Evolutionary conservation across 1,140 invertebrate species (phyloP).

Genomic region (Solenopsis invicta): DNA sequence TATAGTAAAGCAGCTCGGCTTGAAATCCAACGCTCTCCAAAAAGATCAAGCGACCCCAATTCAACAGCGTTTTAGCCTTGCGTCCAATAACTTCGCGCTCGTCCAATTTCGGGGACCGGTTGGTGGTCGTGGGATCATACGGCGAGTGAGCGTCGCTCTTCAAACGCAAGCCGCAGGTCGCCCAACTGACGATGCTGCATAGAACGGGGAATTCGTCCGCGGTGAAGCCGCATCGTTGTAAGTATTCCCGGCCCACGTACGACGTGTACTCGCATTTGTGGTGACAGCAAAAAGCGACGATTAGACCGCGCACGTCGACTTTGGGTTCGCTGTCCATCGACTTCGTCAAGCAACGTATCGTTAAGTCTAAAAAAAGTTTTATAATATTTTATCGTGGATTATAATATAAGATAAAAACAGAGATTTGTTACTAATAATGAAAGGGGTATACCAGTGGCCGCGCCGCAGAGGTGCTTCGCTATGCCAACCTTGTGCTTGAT

Average conservation of each 20-base stretch:
- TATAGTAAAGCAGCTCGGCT: conserved; percentile 89
- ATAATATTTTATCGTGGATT: neutral
- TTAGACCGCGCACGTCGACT: conserved; percentile 87
- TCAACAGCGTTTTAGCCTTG: conserved; percentile 92
- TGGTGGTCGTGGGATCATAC: neutral
- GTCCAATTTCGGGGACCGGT: conserved; percentile 67
- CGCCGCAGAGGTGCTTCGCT: conserved; percentile 95
- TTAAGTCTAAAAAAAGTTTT: conserved; percentile 88
- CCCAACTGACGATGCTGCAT: conserved; percentile 94
- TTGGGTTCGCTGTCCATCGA: conserved; percentile 79
- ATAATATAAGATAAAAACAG: neutral
- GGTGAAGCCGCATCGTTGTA: conserved; percentile 88
- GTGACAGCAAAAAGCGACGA: conserved; percentile 96
- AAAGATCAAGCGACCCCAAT: conserved; percentile 91
- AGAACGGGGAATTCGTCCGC: conserved; percentile 91
- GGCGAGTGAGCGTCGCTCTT: conserved; percentile 47
- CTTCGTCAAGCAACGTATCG: conserved; percentile 89
- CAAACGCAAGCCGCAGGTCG: conserved; percentile 91
- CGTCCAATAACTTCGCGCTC: conserved; percentile 90
- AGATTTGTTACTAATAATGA: neutral
- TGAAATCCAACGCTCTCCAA: conserved; percentile 88
- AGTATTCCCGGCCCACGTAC: conserved; percentile 90
- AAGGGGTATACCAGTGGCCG: conserved; percentile 90
- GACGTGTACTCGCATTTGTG: conserved; percentile 92
- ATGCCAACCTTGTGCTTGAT: conserved; percentile 89